phyloP scores from a whole-genome alignment of 2,888 invertebrate species.

The Spisula solida region DNA sequence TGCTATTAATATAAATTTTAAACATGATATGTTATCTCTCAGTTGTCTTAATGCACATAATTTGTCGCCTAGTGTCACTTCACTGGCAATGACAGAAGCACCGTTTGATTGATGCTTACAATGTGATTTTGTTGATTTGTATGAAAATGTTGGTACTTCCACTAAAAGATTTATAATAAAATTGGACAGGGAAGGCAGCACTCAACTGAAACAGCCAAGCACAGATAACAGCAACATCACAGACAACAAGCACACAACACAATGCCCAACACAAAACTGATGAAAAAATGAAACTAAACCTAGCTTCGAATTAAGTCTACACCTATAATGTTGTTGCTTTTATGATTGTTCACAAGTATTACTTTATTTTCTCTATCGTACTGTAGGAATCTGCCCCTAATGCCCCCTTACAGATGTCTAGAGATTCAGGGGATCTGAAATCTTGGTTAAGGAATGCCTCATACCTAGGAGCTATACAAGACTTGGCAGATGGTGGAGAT shows the following conservation, averaged over 20 bases:
- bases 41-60: neutral
- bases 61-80: neutral
- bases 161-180: too few relatives aligned
- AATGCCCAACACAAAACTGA: too few relatives aligned
- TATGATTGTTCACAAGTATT: neutral
- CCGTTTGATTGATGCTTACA: neutral
- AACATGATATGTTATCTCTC: neutral
- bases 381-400: slow-evolving; percentile 79
- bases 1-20: too few relatives aligned
- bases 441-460: slow-evolving; percentile 81
- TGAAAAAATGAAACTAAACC: too few relatives aligned
- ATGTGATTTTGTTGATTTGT: slow-evolving; percentile 3
- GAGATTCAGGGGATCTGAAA: slow-evolving; percentile 73
- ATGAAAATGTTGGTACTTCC: neutral
- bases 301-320: neutral
- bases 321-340: neutral
- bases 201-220: too few relatives aligned
- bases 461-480: slow-evolving; percentile 83
- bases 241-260: too few relatives aligned
- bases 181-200: too few relatives aligned
- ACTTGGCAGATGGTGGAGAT: slow-evolving; percentile 81
- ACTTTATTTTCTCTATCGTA: neutral
- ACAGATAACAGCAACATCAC: too few relatives aligned
- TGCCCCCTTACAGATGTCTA: slow-evolving; percentile 70
- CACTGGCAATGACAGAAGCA: neutral